phyloP scores from a whole-genome alignment of 1,140 invertebrate species.

The Temnothorax longispinosus region DNA sequence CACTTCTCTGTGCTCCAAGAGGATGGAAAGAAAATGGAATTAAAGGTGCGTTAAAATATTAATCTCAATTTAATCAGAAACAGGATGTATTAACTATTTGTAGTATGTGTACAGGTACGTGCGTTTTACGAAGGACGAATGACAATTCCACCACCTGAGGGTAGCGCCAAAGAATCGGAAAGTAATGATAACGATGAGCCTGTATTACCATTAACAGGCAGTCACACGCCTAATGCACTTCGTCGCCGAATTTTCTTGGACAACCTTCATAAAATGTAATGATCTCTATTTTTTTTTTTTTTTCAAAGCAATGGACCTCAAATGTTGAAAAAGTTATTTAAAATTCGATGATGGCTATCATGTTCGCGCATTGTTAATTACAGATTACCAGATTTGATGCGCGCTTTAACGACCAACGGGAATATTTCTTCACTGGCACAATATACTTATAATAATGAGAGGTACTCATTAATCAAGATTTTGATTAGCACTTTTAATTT shows the following conservation, averaged over 20 bases:
- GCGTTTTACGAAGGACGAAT: constrained; percentile 82
- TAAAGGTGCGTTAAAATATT: constrained; percentile 77
- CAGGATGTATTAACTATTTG: constrained; percentile 10
- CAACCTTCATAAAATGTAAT: constrained; percentile 82
- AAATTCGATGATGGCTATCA: constrained; percentile 2
- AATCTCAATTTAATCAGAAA: constrained; percentile 1
- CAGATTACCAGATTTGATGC: constrained; percentile 83
- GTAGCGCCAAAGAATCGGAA: constrained; percentile 49
- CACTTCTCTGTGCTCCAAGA: constrained; percentile 82
- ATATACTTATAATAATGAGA: constrained; percentile 71
- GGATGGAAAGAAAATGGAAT: constrained; percentile 80
- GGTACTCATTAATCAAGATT: constrained; percentile 73
- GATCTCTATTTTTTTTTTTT: constrained; percentile 25
- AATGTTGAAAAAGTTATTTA: not conserved
- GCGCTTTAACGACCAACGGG: constrained; percentile 73
- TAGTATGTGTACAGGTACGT: constrained; percentile 75
- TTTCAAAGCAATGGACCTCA: not conserved
- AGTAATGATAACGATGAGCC: constrained; percentile 57
- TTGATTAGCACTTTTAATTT: constrained; percentile 84
- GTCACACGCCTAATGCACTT: constrained; percentile 81
- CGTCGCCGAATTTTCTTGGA: constrained; percentile 84
- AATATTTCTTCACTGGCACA: constrained; percentile 44
- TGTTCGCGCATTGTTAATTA: constrained; percentile 1
- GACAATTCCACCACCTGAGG: constrained; percentile 64
- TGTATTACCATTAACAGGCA: constrained; percentile 82